These are phyloP conservation scores for Lepidocyrtoides sp. DNA, from an alignment of 2,888 invertebrate species.

Conservation along the genomic window DNA sequence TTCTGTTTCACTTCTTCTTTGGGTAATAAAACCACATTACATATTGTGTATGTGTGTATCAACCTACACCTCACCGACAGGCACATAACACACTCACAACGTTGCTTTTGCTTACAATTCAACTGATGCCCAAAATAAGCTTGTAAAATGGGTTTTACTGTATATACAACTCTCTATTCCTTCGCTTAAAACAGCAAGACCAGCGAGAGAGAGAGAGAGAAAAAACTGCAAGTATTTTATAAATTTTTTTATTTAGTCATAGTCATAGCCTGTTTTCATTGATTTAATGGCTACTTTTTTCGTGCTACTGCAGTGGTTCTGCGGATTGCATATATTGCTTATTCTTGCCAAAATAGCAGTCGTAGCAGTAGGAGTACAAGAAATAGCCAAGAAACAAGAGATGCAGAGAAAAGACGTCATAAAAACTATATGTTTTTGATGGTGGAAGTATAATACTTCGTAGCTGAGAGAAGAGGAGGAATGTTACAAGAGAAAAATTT, in stretches of 20 bases:
- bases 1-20: conserved; percentile 44
- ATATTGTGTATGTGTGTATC: too few relatives aligned
- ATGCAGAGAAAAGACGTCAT: conserved; percentile 57
- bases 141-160: conserved; percentile 37
- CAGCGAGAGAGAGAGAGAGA: background rate
- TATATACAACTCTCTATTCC: conserved; percentile 31
- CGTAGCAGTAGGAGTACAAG: background rate
- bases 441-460: background rate
- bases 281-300: conserved; percentile 75
- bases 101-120: conserved; percentile 20
- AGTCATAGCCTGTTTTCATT: conserved; percentile 71
- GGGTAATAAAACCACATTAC: conserved; percentile 72
- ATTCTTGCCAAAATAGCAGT: conserved; percentile 48
- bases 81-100: background rate
- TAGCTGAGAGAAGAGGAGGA: too few relatives aligned
- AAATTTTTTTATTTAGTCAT: conserved; percentile 38
- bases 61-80: too few relatives aligned
- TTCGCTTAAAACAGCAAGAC: background rate
- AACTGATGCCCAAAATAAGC: conserved; percentile 48
- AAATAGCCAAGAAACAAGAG: conserved; percentile 7
- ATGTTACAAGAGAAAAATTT: background rate
- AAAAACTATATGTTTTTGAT: conserved; percentile 44
- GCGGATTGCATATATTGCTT: conserved; percentile 69
- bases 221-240: conserved; percentile 42
- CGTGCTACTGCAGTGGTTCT: conserved; percentile 76